phyloP scores from a whole-genome alignment of 2,113 vertebrate species.

The Chionomys nivalis region DNA sequence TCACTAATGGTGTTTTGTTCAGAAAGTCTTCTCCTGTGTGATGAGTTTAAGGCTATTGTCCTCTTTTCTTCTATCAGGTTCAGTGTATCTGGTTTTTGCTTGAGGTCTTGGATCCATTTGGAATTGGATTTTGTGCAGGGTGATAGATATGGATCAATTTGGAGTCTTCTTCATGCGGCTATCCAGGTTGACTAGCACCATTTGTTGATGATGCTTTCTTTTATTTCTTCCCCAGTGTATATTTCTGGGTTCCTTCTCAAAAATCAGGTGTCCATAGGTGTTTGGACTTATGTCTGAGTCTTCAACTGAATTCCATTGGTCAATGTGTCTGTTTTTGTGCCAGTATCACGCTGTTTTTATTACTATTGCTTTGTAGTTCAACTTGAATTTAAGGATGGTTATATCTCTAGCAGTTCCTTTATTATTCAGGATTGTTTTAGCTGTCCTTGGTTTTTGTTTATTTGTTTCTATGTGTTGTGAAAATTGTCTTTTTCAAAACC shows the following conservation, averaged over 20 bases:
- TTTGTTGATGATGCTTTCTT: background rate
- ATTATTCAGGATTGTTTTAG: background rate
- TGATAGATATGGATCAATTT: background rate
- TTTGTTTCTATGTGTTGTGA: background rate
- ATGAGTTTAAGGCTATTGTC: background rate
- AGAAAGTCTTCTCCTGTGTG: background rate
- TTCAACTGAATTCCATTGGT: background rate
- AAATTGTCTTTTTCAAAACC: background rate
- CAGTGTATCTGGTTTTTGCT: background rate
- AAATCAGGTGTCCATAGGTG: background rate
- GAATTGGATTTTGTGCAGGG: background rate
- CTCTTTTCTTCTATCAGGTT: background rate
- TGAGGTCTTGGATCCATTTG: background rate
- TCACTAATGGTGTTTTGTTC: background rate
- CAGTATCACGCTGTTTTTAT: background rate
- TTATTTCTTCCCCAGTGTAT: background rate
- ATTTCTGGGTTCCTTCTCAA: background rate
- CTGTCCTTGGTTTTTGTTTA: background rate
- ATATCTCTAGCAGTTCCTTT: background rate
- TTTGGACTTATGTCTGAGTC: background rate
- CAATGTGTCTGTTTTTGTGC: background rate
- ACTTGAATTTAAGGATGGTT: background rate
- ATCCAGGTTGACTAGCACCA: background rate
- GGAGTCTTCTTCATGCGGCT: background rate
- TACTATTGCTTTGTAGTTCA: background rate